Percentiles rank a stretch among this genome's conserved stretches.
These are phyloP conservation scores for Platalea minor DNA, from an alignment of 2,797 vertebrate species.

Conservation along the genomic window DNA sequence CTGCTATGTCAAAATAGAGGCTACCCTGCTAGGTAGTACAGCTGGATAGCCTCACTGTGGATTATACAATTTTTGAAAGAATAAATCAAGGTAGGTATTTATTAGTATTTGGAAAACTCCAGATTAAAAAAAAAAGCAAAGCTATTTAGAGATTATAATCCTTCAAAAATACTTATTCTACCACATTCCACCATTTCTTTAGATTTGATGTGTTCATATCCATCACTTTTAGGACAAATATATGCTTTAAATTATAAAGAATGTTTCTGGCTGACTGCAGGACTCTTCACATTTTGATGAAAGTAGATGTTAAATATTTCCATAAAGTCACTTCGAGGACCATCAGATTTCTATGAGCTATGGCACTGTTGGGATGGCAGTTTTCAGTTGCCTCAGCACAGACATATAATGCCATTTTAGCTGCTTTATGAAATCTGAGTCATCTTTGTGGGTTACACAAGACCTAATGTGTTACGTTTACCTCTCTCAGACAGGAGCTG, in stretches of 20 bases:
- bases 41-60: background rate
- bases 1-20: background rate
- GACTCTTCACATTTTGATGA: background rate
- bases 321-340: background rate
- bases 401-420: background rate
- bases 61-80: background rate
- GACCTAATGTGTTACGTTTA: background rate
- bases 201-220: background rate
- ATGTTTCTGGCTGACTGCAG: background rate
- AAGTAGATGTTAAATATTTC: constrained; percentile 9
- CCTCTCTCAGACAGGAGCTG: background rate
- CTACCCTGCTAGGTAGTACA: background rate
- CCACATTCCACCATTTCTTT: background rate
- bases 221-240: background rate
- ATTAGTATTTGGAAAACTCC: background rate
- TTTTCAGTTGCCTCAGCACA: background rate
- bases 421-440: constrained; percentile 1
- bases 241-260: background rate
- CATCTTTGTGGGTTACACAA: background rate
- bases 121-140: background rate
- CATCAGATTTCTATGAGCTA: constrained; percentile 4
- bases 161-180: background rate
- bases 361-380: background rate
- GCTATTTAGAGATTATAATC: background rate
- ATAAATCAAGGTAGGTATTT: background rate